Conservation (phyloP, 2,888 invertebrate species). For the Laothoe populi region DNA sequence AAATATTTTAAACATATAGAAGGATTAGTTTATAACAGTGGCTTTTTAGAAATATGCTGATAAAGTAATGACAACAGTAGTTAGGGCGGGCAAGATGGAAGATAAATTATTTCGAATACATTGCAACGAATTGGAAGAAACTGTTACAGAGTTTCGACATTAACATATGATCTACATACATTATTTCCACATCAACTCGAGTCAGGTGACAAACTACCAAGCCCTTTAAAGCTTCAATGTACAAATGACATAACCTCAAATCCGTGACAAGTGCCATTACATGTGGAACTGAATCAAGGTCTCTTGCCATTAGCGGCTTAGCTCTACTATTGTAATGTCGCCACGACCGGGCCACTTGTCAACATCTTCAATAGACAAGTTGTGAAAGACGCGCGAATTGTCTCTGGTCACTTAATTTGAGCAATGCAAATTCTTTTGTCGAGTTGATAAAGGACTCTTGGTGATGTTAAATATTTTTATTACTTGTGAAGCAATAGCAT, state of each 20-base stretch:
- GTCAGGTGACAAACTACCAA: not conserved
- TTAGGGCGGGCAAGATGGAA: too few species aligned
- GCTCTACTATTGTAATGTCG: not conserved
- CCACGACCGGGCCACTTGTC: not conserved
- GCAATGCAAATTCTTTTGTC: not conserved
- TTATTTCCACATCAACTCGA: not conserved
- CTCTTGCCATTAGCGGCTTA: not conserved
- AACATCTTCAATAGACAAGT: slow-evolving; percentile 10
- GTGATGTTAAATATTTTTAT: too few species aligned
- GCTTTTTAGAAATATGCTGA: too few species aligned
- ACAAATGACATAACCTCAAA: slow-evolving; percentile 2
- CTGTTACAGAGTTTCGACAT: too few species aligned
- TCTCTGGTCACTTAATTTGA: slow-evolving; percentile 7
- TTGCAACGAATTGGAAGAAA: too few species aligned
- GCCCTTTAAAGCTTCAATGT: not conserved
- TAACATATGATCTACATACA: too few species aligned
- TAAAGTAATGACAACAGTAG: too few species aligned
- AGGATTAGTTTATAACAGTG: too few species aligned
- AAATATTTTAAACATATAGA: too few species aligned
- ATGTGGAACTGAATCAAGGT: slow-evolving; percentile 1
- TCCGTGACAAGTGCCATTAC: not conserved
- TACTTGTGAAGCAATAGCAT: too few species aligned
- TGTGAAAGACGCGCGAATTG: slow-evolving; percentile 6
- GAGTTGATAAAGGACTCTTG: not conserved
- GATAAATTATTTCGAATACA: too few species aligned